Percentiles rank a stretch among this genome's conserved stretches.
phyloP scores from a whole-genome alignment of 53 echinoderm and acorn worm species.

The Crossaster papposus region DNA sequence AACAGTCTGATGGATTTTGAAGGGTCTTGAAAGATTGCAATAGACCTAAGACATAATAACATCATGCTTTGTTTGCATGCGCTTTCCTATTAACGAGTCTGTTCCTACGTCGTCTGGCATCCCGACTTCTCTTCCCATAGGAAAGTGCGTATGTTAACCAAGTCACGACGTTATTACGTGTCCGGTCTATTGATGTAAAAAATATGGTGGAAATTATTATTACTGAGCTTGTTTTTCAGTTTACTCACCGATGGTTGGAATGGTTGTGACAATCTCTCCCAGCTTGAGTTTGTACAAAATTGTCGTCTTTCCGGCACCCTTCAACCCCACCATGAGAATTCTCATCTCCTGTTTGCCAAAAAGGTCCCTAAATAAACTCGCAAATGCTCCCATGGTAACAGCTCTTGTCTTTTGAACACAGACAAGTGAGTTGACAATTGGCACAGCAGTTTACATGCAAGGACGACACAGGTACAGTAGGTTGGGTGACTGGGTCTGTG shows the following conservation, averaged over 20 bases:
- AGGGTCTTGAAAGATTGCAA: neutral
- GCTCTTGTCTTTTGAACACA: neutral
- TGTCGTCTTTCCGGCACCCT: constrained; percentile 94
- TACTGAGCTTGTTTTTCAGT: no score
- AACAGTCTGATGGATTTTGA: neutral
- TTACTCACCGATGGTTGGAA: constrained; percentile 90
- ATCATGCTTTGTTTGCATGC: no score
- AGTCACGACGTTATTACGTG: no score
- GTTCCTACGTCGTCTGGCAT: no score
- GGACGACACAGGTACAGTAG: constrained; percentile 20
- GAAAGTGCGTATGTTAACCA: no score
- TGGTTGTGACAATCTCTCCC: constrained; percentile 98
- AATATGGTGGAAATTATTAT: no score
- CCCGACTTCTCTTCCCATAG: no score
- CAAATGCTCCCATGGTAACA: constrained; percentile 48
- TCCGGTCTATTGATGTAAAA: no score
- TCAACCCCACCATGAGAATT: constrained; percentile 93
- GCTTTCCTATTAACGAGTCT: no score
- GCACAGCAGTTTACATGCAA: constrained; percentile 13
- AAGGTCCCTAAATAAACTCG: constrained; percentile 61
- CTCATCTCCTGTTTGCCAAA: constrained; percentile 92
- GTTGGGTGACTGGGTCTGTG: constrained; percentile 28
- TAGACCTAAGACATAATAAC: no score
- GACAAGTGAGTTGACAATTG: neutral
- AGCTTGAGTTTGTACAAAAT: constrained; percentile 96